Base-by-base conservation (phyloP, 2,888 invertebrate species). In the Acleris literana region DNA sequence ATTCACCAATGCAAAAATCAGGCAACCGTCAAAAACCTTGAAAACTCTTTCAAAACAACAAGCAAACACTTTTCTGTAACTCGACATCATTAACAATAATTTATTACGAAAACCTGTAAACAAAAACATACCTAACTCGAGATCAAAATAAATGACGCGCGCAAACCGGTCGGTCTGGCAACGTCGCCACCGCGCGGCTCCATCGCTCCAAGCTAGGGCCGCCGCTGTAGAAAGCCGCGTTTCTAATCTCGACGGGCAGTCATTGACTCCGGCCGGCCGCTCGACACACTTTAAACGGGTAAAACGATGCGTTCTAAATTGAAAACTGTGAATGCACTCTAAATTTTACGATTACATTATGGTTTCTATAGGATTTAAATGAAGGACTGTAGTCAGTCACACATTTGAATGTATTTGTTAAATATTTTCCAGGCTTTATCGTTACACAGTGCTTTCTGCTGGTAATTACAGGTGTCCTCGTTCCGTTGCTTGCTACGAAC, bases 181-280 rank as follows among this genome's bases (percentile, higher is more conserved):
- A 90, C 90, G 82, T 72, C 87, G 33, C 33, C 33, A 3, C 2
- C 2, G 86, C 76, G 44, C 25, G 68, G 72, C 22, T 83, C 82
- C 83, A 85, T 17, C 68, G 72, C 22, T 83, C 82, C 83, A 85
- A 71, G 67, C 60, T 86, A 83, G 73, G 74, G 78, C 89, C 87
- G 89, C 87, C 89, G 82, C 78, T 39, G 83, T 90, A 90, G 91
- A 91, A 91, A 91, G 90, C 88, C 82, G 75, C 87, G 90, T 91
- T 91, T 90, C 91, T 91, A 91, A 91, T 91, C 91, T 90, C 83
- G 84, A 84, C 80, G 79, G 78, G 72, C 91, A 90, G 90, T 91
- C 91, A 91, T 84, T 91, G 91, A 91, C 91, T 90, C 88, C 87
- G 79, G 71, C 75, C 75, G 79, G 77, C 75, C 81, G 74, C 76